Percentiles rank a stretch among this genome's conserved stretches.
phyloP scores from a whole-genome alignment of 2,888 invertebrate genomes.

The Diaperis boleti region DNA sequence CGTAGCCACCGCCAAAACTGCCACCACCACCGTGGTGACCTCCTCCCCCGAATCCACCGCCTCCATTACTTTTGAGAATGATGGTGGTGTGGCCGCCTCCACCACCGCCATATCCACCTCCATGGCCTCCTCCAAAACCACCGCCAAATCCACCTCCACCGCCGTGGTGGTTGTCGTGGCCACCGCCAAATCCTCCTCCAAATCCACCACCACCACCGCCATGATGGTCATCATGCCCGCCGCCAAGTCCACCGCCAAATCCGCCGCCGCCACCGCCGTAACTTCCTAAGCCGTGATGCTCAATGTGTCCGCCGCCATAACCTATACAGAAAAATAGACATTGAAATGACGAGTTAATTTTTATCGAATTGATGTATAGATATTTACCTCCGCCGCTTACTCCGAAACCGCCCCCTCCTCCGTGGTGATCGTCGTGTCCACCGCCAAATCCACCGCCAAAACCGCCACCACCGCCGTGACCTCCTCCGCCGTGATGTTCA shows the following conservation, averaged over 20 bases:
- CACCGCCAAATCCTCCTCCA: slow-evolving; percentile 45
- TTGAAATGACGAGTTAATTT: too few relatives aligned
- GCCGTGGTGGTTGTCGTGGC: slow-evolving; percentile 37
- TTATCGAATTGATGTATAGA: too few relatives aligned
- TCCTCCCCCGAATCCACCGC: slow-evolving; percentile 50
- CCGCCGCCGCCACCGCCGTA: slow-evolving; percentile 56
- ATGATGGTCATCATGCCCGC: slow-evolving; percentile 53
- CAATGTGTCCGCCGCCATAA: slow-evolving; percentile 31
- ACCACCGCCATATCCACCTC: slow-evolving; percentile 62
- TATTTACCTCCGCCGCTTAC: slow-evolving; percentile 27
- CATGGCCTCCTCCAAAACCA: slow-evolving; percentile 32
- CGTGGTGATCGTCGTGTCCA: slow-evolving; percentile 37
- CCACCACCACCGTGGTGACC: slow-evolving; percentile 37
- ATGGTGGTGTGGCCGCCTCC: slow-evolving; percentile 54
- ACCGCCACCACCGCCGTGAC: slow-evolving; percentile 47
- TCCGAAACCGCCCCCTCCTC: slow-evolving; percentile 26
- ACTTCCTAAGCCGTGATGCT: too few relatives aligned
- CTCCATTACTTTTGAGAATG: too few relatives aligned
- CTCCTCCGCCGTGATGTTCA: slow-evolving; percentile 62
- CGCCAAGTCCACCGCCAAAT: slow-evolving; percentile 60
- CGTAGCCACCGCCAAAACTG: slow-evolving; percentile 40
- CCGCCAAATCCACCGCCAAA: slow-evolving; percentile 44
- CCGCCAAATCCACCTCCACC: slow-evolving; percentile 31
- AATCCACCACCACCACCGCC: slow-evolving; percentile 57
- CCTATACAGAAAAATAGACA: too few relatives aligned